Evolutionary conservation across 2,797 vertebrate species (phyloP), one percentile per base, ranked within the genome.

Genomic region (Anguilla pacifica): DNA sequence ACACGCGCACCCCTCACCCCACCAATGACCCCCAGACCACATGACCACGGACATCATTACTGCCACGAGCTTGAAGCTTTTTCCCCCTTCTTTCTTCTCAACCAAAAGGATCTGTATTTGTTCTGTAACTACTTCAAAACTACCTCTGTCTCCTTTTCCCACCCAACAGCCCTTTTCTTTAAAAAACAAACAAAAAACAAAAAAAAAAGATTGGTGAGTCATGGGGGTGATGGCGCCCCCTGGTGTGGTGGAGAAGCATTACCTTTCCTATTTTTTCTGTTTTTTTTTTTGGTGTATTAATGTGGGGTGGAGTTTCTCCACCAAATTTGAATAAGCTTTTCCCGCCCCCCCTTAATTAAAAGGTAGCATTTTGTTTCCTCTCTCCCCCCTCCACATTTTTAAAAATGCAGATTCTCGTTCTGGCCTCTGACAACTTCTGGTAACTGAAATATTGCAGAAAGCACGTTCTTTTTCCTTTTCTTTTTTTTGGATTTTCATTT

Each of bases 41-140:
- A 88, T 91, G 91, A 92, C 93, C 89, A 90, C 90, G 91, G 91
- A 92, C 93, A 90, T 92, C 93, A 93, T 92, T 88, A 91, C 93
- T 90, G 89, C 90, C 87, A 90, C 93, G 92, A 91, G 91, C 91
- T 89, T 91, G 11, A 77, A 22, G 46, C 86, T 90, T 94, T 61
- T 51, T 9, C 9, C 49, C 9, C 49, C 9, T 89, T 53, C 87
- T 55, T 57, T 92, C 92, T 90, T 87, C 91, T 94, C 91, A 95
- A 95, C 95, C 90, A 91, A 95, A 96, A 95, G 94, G 93, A 94
- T 95, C 94, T 95, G 61, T 88, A 84, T 86, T 70, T 43, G 87
- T 91, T 95, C 96, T 96, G 95, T 96, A 96, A 97, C 96, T 96
- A 95, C 95, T 96, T 96, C 96, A 97, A 97, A 98, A 98, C 97